Evolutionary conservation across 2,888 invertebrate genomes (phyloP), one percentile per base, ranked within the genome.

Genomic region (Sarcophaga rosellei): DNA sequence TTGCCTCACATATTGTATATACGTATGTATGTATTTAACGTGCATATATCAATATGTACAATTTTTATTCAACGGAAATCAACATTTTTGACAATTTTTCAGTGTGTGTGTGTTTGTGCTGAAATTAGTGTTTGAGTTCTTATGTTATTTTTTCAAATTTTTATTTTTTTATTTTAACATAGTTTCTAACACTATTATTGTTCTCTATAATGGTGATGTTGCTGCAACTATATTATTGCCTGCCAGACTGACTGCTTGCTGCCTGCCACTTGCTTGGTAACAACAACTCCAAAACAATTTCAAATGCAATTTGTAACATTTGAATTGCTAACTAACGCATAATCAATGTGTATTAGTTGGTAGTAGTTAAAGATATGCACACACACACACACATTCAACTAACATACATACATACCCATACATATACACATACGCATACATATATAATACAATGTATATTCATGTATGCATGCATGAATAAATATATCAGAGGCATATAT

Each of bases 301-400:
- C 59, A 81, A 86, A 81, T 81, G 81, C 86, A 86, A 84, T 86
- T 86, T 86, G 81, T 78, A 86, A 81, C 84, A 86, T 84, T 86
- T 86, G 86, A 86, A 86, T 84, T 84, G 81, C 77, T 86, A 86
- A 86, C 84, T 86, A 86, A 86, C 81, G 86, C 81, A 84, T 84
- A 86, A 86, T 86, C 84, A 86, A 84, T 86, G 81, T 78, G 62
- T 59, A 81, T 84, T 86, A 86, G 83, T 80, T 69, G 59, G 78
- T 57, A 78, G 81, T 35, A 47, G 69, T 17, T 23, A 25, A 35
- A 84, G 57, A 81, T 21, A 81, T 17, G 70, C 57, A 86, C 1
- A 25, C 65, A 47, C 23, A 63, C 44, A 35, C 25, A 57, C 35
- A 45, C 21, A 45, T 61, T 21, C 35, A 35, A 35, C 35, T 35